Evolutionary conservation across 2,797 vertebrate genomes (phyloP).

Genomic region (Coendou prehensilis): DNA sequence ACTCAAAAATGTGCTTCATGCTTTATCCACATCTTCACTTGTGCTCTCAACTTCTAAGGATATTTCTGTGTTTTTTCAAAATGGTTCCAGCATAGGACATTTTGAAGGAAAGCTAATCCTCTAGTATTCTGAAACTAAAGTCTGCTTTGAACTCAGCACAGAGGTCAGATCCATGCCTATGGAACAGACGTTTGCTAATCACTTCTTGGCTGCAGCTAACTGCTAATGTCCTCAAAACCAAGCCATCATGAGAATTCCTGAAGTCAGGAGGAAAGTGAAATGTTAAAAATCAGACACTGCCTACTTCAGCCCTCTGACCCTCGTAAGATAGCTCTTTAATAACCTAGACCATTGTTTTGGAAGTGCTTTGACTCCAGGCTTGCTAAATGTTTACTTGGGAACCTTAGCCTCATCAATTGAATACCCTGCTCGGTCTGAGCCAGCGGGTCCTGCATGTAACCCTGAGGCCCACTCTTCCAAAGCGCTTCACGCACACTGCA

Average conservation of each 20-base stretch:
- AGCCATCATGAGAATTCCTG: constrained; percentile 81
- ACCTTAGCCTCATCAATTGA: constrained; percentile 22
- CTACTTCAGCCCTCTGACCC: constrained; percentile 20
- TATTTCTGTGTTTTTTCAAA: constrained; percentile 12
- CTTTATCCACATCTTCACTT: background rate
- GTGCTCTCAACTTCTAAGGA: background rate
- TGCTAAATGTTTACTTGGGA: constrained; percentile 74
- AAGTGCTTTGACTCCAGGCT: constrained; percentile 74
- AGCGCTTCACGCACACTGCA: background rate
- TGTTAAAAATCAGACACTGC: constrained; percentile 74
- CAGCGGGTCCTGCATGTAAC: background rate
- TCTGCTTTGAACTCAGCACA: constrained; percentile 65
- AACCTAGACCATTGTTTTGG: constrained; percentile 41
- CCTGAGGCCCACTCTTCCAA: constrained; percentile 22
- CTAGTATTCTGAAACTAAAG: background rate
- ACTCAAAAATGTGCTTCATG: background rate
- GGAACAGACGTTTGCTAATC: constrained; percentile 65
- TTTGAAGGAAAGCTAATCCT: constrained; percentile 40
- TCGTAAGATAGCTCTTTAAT: constrained; percentile 65
- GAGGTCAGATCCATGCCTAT: background rate
- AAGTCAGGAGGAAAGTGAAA: constrained; percentile 78
- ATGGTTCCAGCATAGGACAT: background rate
- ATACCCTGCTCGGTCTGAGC: background rate
- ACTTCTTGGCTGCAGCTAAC: constrained; percentile 72
- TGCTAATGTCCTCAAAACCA: constrained; percentile 77